Evolutionary conservation across 1,140 invertebrate genomes (phyloP).

Genomic region (Helicoverpa armigera): DNA sequence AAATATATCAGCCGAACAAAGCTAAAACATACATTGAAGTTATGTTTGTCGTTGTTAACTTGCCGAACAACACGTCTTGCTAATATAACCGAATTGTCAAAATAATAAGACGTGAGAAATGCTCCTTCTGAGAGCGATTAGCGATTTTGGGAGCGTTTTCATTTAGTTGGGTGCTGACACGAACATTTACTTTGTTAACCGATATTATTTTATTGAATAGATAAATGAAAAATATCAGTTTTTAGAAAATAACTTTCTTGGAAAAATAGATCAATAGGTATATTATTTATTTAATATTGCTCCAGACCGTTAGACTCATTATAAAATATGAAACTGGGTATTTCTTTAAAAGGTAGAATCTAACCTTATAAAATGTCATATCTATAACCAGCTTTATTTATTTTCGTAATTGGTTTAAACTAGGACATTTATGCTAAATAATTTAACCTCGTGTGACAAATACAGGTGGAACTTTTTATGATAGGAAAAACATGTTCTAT

Average conservation of each 20-base stretch:
- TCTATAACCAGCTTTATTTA: not conserved
- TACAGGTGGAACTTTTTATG: not conserved
- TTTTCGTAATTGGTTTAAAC: no score
- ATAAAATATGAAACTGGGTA: no score
- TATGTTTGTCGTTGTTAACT: conserved; percentile 74
- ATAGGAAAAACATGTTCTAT: not conserved
- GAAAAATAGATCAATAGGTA: no score
- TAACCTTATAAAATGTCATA: no score
- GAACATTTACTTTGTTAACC: no score
- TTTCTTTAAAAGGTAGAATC: no score
- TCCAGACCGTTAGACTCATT: no score
- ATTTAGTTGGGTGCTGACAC: no score
- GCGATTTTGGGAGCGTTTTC: conserved; percentile 34
- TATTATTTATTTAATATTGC: no score
- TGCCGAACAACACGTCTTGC: conserved; percentile 70
- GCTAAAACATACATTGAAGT: conserved; percentile 78
- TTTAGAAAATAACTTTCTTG: no score
- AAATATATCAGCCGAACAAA: conserved; percentile 83
- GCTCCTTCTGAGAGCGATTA: conserved; percentile 28
- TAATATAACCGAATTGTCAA: conserved; percentile 82
- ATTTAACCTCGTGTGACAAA: not conserved
- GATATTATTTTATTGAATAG: not conserved
- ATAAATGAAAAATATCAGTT: not conserved
- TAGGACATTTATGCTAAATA: not conserved
- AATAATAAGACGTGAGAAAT: conserved; percentile 69